Conservation (phyloP, 1,140 invertebrate species). For the Drosophila ananassae region DNA sequence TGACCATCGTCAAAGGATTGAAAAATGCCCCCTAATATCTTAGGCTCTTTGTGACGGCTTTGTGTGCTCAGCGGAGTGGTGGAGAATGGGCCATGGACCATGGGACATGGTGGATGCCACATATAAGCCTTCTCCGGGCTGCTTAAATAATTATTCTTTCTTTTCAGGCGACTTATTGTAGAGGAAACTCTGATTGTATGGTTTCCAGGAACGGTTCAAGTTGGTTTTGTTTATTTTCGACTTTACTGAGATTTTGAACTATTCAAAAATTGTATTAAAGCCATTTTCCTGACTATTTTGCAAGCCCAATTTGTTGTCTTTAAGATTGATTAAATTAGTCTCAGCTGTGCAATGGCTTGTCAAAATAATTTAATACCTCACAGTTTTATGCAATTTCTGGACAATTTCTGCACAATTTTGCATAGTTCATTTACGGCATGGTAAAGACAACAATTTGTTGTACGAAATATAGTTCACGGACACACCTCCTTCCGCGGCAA, state of each 20-base stretch:
- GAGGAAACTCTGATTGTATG: slow-evolving; percentile 11
- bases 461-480: slow-evolving; percentile 67
- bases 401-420: slow-evolving; percentile 44
- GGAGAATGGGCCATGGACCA: slow-evolving; percentile 4
- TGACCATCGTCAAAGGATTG: slow-evolving; percentile 81
- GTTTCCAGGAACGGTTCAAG: background rate
- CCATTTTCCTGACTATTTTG: background rate
- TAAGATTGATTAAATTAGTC: slow-evolving; percentile 31
- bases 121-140: slow-evolving; percentile 13
- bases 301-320: background rate
- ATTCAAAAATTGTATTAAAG: background rate
- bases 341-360: slow-evolving; percentile 23
- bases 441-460: slow-evolving; percentile 67
- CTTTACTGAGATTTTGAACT: background rate
- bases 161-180: slow-evolving; percentile 9
- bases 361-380: slow-evolving; percentile 35
- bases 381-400: slow-evolving; percentile 25
- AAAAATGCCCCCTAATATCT: slow-evolving; percentile 81
- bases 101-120: slow-evolving; percentile 2
- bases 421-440: slow-evolving; percentile 61
- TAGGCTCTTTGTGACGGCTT: slow-evolving; percentile 78
- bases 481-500: slow-evolving; percentile 58
- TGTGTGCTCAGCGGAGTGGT: slow-evolving; percentile 35
- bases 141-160: slow-evolving; percentile 50
- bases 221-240: background rate